Percentiles rank a stretch among this genome's conserved stretches.
These are phyloP conservation scores for Hesperophylax magnus DNA, from an alignment of 1,140 invertebrate genomes.

Conservation along the genomic window DNA sequence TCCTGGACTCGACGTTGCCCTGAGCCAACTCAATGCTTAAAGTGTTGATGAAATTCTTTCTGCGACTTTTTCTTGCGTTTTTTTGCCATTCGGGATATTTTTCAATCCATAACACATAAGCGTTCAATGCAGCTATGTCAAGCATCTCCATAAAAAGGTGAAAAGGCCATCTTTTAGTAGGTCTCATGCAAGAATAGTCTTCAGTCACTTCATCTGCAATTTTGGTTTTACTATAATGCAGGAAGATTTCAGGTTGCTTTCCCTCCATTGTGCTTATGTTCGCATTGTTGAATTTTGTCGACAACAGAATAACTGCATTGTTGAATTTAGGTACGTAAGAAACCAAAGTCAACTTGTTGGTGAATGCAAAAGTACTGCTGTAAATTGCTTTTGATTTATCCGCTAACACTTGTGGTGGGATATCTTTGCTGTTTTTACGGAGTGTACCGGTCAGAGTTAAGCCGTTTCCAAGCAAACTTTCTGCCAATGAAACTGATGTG, in stretches of 20 bases:
- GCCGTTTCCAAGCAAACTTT: too few relatives aligned
- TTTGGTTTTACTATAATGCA: conserved; percentile 59
- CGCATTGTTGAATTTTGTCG: neutral
- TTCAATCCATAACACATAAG: conserved; percentile 54
- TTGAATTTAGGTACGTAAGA: conserved; percentile 4
- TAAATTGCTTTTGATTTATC: neutral
- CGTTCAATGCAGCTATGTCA: conserved; percentile 58
- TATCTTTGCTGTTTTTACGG: neutral
- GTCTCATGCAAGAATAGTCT: conserved; percentile 51
- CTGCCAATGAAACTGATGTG: neutral
- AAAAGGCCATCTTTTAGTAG: conserved; percentile 56
- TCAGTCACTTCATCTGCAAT: conserved; percentile 58
- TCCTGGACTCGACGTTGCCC: neutral
- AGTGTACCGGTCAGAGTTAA: neutral
- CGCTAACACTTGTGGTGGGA: neutral
- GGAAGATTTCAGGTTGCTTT: neutral
- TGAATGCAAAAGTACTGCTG: neutral
- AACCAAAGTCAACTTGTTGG: neutral
- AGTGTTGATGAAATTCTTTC: conserved; percentile 46
- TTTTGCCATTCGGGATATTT: conserved; percentile 41
- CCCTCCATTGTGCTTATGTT: neutral
- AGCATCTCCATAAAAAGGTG: conserved; percentile 56
- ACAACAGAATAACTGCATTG: neutral
- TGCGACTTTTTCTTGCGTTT: neutral
- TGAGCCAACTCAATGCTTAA: conserved; percentile 40